These are phyloP conservation scores for Sebastes taczanowskii DNA, from an alignment of 2,797 vertebrate species.

Conservation along the genomic window DNA sequence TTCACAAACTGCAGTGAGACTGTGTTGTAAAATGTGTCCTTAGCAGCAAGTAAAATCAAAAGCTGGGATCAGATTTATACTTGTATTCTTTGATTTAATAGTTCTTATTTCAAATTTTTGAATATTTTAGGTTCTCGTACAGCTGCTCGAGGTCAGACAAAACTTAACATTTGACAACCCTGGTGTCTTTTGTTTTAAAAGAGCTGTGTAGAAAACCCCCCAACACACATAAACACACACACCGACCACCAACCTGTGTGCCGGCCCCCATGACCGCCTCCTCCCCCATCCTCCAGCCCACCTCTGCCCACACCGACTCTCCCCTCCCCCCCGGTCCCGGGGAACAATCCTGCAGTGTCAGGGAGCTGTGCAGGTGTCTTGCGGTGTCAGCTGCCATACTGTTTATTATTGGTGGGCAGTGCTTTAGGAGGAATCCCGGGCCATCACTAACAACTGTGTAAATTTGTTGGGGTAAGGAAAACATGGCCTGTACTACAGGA, in stretches of 20 bases:
- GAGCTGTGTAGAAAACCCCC: neutral
- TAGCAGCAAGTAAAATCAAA: neutral
- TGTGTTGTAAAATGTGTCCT: neutral
- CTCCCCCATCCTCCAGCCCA: slow-evolving; percentile 28
- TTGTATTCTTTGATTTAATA: neutral
- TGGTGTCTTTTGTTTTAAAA: neutral
- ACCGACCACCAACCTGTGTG: slow-evolving; percentile 20
- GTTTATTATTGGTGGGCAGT: slow-evolving; percentile 88
- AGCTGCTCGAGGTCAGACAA: neutral
- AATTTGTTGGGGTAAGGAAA: slow-evolving; percentile 90
- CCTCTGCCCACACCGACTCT: slow-evolving; percentile 19
- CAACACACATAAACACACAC: neutral
- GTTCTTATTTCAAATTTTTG: neutral
- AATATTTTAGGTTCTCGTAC: neutral
- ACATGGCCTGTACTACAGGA: slow-evolving; percentile 82
- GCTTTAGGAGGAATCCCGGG: slow-evolving; percentile 83
- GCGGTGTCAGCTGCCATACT: slow-evolving; percentile 85
- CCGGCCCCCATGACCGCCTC: neutral
- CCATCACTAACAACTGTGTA: slow-evolving; percentile 88
- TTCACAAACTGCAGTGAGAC: no score
- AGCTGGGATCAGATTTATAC: neutral
- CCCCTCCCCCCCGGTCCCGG: slow-evolving; percentile 37
- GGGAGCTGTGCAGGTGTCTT: slow-evolving; percentile 88
- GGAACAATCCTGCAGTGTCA: slow-evolving; percentile 88
- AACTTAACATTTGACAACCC: neutral